Conservation (phyloP, 2,113 vertebrate species). For the Mastomys coucha region DNA sequence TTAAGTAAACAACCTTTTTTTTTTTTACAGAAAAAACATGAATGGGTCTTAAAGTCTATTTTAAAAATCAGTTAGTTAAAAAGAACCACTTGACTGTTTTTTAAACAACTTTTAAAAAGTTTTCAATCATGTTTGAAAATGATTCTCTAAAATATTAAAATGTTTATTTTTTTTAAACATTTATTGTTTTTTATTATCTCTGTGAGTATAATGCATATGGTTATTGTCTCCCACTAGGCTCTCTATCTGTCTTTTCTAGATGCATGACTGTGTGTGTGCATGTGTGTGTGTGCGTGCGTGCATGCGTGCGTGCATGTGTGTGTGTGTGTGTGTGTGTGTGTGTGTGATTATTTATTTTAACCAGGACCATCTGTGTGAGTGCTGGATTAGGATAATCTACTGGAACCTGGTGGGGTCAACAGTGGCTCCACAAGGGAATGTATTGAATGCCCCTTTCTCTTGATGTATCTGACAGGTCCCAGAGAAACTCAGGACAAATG, state of each 20-base stretch:
- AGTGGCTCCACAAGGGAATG: neutral
- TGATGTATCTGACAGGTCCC: neutral
- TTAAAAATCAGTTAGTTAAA: neutral
- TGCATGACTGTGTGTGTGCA: neutral
- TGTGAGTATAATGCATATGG: neutral
- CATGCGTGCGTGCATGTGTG: no score
- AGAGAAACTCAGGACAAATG: neutral
- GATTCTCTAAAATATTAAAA: neutral
- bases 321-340: neutral
- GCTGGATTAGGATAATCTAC: neutral
- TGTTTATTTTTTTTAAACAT: neutral
- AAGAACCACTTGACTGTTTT: neutral
- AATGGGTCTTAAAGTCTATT: neutral
- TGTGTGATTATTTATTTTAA: neutral
- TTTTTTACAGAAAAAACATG: neutral
- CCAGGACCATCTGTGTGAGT: neutral
- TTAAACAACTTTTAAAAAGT: neutral
- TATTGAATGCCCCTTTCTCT: neutral
- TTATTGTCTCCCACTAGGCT: neutral
- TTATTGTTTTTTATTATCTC: neutral
- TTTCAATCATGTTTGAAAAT: neutral
- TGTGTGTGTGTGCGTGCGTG: neutral
- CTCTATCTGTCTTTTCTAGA: neutral
- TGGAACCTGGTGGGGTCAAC: neutral
- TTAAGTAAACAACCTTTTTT: neutral